phyloP scores from a whole-genome alignment of 1,140 invertebrate species.

The Saccostrea echinata region DNA sequence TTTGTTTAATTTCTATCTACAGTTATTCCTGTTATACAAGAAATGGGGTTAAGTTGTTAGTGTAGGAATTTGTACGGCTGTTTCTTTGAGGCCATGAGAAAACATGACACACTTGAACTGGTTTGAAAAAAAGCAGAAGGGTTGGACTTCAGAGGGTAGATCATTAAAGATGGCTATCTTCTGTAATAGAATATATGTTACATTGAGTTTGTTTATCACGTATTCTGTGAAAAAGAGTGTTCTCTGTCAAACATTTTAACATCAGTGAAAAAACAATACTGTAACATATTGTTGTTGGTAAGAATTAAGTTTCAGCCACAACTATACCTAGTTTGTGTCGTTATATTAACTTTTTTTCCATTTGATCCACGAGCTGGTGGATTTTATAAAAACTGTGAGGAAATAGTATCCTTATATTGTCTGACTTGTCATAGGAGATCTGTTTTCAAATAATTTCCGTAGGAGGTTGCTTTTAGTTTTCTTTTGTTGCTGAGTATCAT shows the following conservation, averaged over 20 bases:
- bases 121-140: conserved; percentile 22
- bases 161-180: conserved; percentile 21
- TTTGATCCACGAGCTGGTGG: not conserved
- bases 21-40: too few species aligned
- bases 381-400: conserved; percentile 7
- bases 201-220: conserved; percentile 16
- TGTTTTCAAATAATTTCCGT: conserved; percentile 32
- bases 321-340: not conserved
- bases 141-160: not conserved
- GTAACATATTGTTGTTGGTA: not conserved
- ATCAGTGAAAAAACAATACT: conserved; percentile 8
- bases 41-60: not conserved
- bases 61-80: not conserved
- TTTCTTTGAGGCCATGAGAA: not conserved
- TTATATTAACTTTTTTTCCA: not conserved
- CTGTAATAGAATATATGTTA: conserved; percentile 29
- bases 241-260: not conserved
- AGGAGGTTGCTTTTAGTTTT: conserved; percentile 32
- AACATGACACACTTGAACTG: conserved; percentile 2
- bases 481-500: conserved; percentile 22
- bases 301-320: not conserved
- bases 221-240: conserved; percentile 16
- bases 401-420: not conserved
- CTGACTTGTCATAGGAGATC: conserved; percentile 21
- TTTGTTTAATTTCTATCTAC: too few species aligned